A percentile compares a stretch with the other conserved stretches of the same genome.
Evolutionary conservation across 2,888 invertebrate genomes (phyloP).

Genomic region (Disparrhopalites patrizii): DNA sequence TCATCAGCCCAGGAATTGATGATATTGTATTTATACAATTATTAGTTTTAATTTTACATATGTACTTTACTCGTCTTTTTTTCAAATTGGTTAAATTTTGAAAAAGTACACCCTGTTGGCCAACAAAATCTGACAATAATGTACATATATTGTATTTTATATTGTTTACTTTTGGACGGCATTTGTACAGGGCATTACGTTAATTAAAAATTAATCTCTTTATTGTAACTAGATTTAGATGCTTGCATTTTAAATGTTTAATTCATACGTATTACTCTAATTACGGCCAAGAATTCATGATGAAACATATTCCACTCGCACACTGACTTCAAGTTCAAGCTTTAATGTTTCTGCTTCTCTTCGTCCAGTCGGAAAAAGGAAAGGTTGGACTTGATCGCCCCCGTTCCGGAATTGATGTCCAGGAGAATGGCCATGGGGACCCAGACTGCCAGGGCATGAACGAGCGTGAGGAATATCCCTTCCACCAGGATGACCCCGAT

Average conservation of each 20-base stretch:
- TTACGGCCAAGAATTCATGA: too few relatives aligned
- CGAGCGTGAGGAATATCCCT: neutral
- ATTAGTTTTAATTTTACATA: neutral
- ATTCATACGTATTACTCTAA: too few relatives aligned
- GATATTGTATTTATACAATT: too few relatives aligned
- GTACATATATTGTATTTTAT: neutral
- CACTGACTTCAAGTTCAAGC: too few relatives aligned
- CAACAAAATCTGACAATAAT: neutral
- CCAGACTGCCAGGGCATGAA: neutral
- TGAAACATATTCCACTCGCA: too few relatives aligned
- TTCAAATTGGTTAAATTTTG: too few relatives aligned
- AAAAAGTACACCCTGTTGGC: too few relatives aligned
- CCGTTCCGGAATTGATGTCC: too few relatives aligned
- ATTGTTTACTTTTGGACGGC: neutral
- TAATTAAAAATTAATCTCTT: neutral
- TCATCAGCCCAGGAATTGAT: too few relatives aligned
- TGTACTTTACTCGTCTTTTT: neutral
- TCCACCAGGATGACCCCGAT: neutral
- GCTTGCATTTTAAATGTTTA: neutral
- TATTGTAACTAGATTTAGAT: neutral
- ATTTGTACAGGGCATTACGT: neutral
- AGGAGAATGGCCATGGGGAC: neutral
- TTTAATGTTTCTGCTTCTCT: neutral
- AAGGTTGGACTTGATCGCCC: too few relatives aligned
- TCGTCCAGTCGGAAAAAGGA: neutral